Evolutionary conservation across 2,113 vertebrate species (phyloP).

Genomic region (Phasianus colchicus): DNA sequence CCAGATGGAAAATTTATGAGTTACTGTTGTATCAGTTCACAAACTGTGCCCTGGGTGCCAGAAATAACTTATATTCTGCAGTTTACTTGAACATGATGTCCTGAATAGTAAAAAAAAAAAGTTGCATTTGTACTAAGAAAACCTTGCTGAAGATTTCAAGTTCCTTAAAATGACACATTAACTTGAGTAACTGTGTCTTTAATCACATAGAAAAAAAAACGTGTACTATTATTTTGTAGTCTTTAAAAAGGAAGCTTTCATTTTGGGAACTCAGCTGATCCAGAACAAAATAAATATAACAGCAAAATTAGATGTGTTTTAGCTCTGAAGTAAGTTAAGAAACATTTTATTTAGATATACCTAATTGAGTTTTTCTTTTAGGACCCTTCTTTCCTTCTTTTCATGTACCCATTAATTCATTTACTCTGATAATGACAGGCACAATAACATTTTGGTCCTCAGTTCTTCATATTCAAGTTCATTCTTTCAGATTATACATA

Average conservation of each 20-base stretch:
- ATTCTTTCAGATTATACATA: not conserved
- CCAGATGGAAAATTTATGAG: constrained; percentile 77
- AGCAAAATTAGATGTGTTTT: not conserved
- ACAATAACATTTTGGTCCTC: not conserved
- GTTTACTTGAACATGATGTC: constrained; percentile 76
- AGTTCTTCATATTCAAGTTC: not conserved
- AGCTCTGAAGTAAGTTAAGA: not conserved
- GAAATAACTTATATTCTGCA: constrained; percentile 72
- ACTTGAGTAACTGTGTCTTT: not conserved
- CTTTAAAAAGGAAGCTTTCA: not conserved
- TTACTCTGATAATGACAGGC: not conserved
- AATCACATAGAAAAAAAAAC: not conserved
- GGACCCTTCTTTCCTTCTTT: not conserved
- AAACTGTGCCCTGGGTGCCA: constrained; percentile 60
- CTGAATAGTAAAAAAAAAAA: constrained; percentile 53
- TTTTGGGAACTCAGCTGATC: not conserved
- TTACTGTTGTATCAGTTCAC: constrained; percentile 62
- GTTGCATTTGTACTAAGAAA: constrained; percentile 51
- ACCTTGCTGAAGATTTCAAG: not conserved
- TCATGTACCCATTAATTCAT: not conserved
- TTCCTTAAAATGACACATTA: constrained; percentile 33
- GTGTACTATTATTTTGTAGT: not conserved
- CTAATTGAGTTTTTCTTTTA: not conserved
- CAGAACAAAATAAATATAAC: not conserved
- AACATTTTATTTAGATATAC: not conserved